Conservation (phyloP, 1,140 invertebrate genomes). For the Planococcus citri region DNA sequence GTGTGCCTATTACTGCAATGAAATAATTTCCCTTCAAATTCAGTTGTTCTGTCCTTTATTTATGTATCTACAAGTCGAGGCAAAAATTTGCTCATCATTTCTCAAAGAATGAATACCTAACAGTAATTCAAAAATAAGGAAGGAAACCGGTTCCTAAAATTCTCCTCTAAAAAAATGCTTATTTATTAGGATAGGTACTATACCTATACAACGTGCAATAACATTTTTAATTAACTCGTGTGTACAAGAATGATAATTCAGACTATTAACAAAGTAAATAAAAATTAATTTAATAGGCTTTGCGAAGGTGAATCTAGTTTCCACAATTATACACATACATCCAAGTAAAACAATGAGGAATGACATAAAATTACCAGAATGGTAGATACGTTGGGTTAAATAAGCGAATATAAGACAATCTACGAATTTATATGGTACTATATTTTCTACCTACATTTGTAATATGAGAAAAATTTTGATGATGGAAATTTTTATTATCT, state of each 20-base stretch:
- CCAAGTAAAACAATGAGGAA: background rate
- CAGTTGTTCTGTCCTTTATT: too few relatives aligned
- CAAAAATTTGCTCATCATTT: too few relatives aligned
- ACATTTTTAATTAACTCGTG: background rate
- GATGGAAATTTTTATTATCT: too few relatives aligned
- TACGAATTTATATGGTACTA: too few relatives aligned
- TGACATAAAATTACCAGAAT: background rate
- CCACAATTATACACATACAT: background rate
- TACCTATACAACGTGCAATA: background rate
- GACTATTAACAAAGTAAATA: constrained; percentile 2
- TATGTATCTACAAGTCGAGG: too few relatives aligned
- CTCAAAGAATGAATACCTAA: too few relatives aligned
- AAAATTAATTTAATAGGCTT: background rate
- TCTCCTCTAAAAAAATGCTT: background rate
- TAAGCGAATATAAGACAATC: too few relatives aligned
- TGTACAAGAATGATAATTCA: constrained; percentile 1
- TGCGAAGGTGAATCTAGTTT: constrained; percentile 1
- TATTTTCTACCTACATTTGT: too few relatives aligned
- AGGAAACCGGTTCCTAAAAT: background rate
- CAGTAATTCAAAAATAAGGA: background rate
- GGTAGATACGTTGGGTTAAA: too few relatives aligned
- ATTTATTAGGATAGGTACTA: background rate
- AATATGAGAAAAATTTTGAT: too few relatives aligned
- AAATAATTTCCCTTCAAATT: too few relatives aligned
- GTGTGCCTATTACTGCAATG: too few relatives aligned